These are phyloP conservation scores for Apeltes quadracus DNA, from an alignment of 2,113 vertebrate species.

Conservation along the genomic window DNA sequence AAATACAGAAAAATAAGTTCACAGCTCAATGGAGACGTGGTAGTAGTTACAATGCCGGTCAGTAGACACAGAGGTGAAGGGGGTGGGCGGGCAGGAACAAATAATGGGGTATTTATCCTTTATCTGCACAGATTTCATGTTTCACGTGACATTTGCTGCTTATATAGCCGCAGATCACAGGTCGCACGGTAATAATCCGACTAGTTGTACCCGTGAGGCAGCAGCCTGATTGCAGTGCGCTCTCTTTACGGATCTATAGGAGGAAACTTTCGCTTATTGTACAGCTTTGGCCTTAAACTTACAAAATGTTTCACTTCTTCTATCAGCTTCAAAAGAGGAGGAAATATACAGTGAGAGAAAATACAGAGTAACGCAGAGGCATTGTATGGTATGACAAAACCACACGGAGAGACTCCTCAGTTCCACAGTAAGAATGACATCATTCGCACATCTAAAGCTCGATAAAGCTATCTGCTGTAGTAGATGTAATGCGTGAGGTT, in stretches of 20 bases:
- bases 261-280: slow-evolving; percentile 21
- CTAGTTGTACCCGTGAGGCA: slow-evolving; percentile 23
- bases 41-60: slow-evolving; percentile 73
- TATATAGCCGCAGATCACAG: slow-evolving; percentile 4
- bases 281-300: slow-evolving; percentile 38
- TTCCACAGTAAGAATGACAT: slow-evolving; percentile 17
- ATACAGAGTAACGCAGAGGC: slow-evolving; percentile 25
- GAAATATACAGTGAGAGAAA: slow-evolving; percentile 31
- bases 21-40: slow-evolving; percentile 70
- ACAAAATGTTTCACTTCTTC: slow-evolving; percentile 4
- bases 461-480: slow-evolving; percentile 43
- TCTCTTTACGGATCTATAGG: slow-evolving; percentile 14
- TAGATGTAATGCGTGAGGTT: slow-evolving; percentile 52
- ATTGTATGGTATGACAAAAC: slow-evolving; percentile 31
- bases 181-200: slow-evolving; percentile 31
- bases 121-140: slow-evolving; percentile 47
- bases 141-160: slow-evolving; percentile 22
- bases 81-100: slow-evolving; percentile 46
- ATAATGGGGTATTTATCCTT: slow-evolving; percentile 38
- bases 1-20: slow-evolving; percentile 84
- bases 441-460: slow-evolving; percentile 15
- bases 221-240: slow-evolving; percentile 27
- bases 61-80: slow-evolving; percentile 46
- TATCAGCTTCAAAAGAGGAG: slow-evolving; percentile 16
- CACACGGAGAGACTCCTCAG: slow-evolving; percentile 14